Conservation (phyloP, 1,140 invertebrate genomes). For the Drosophila ohnishii region DNA sequence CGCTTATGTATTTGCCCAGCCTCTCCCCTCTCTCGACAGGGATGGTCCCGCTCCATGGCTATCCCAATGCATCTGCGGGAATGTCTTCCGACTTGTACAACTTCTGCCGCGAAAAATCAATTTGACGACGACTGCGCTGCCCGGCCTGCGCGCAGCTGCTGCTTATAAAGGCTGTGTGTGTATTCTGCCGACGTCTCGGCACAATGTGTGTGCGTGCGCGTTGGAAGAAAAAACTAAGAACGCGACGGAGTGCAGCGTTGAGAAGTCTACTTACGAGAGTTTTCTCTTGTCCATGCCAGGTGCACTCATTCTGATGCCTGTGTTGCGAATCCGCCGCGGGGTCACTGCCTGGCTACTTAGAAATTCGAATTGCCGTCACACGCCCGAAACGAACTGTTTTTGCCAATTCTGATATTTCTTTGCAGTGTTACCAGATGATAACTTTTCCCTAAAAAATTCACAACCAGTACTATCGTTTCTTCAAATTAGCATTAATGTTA, state of each 20-base stretch:
- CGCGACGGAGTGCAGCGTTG: conserved; percentile 19
- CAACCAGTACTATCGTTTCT: not conserved
- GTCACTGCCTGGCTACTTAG: conserved; percentile 53
- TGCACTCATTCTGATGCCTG: conserved; percentile 69
- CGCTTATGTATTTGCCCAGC: not conserved
- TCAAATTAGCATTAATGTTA: not conserved
- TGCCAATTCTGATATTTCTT: conserved; percentile 7
- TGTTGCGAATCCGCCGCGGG: conserved; percentile 30
- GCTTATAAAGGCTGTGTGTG: conserved; percentile 40
- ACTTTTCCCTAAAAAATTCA: not conserved
- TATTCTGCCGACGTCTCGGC: conserved; percentile 29
- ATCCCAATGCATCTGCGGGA: conserved; percentile 48
- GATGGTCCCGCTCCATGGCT: conserved; percentile 38
- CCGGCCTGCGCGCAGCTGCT: conserved; percentile 68
- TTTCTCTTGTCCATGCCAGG: conserved; percentile 85
- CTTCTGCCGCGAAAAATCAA: conserved; percentile 75
- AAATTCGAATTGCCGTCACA: conserved; percentile 41
- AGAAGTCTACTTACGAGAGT: conserved; percentile 84
- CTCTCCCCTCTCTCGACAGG: not conserved
- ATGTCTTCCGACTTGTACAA: conserved; percentile 33
- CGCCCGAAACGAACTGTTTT: conserved; percentile 32
- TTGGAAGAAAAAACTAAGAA: conserved; percentile 52
- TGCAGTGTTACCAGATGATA: not conserved
- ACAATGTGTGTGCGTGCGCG: conserved; percentile 59
- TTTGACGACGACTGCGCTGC: conserved; percentile 67